Conservation (phyloP, 2,113 vertebrate species). For the Platysteira castanea region DNA sequence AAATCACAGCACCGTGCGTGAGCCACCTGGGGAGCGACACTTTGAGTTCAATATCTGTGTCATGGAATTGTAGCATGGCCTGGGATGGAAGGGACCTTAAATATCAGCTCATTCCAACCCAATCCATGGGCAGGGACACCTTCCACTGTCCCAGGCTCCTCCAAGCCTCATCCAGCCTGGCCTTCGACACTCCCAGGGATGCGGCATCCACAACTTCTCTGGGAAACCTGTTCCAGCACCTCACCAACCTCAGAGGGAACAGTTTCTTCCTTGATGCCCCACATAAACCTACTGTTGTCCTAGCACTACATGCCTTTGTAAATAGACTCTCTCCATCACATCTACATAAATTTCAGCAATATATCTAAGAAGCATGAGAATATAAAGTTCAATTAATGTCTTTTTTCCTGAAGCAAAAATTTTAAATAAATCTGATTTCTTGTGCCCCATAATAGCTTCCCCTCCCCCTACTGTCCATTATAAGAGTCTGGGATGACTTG, state of each 20-base stretch:
- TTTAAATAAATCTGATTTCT: background rate
- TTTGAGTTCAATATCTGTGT: background rate
- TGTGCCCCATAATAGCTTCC: background rate
- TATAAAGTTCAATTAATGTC: background rate
- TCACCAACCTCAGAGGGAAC: background rate
- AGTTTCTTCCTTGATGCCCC: background rate
- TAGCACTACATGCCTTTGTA: background rate
- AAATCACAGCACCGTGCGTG: background rate
- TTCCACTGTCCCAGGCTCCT: background rate
- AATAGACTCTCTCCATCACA: background rate
- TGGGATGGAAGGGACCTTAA: background rate
- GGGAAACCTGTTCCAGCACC: background rate
- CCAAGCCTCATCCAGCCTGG: accelerated
- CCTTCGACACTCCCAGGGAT: background rate
- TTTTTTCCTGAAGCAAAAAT: background rate
- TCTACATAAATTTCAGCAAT: background rate
- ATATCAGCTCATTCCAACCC: background rate
- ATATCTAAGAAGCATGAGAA: background rate
- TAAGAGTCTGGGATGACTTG: background rate
- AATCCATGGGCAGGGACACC: background rate
- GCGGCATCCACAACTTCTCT: background rate
- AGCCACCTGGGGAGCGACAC: background rate
- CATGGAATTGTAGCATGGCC: background rate
- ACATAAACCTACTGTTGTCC: background rate
- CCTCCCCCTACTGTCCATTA: background rate